Percentiles rank a stretch among this genome's conserved stretches.
phyloP scores from a whole-genome alignment of 37 sponge, comb jelly and placozoan genomes.

The Cladorhizidae sp. region DNA sequence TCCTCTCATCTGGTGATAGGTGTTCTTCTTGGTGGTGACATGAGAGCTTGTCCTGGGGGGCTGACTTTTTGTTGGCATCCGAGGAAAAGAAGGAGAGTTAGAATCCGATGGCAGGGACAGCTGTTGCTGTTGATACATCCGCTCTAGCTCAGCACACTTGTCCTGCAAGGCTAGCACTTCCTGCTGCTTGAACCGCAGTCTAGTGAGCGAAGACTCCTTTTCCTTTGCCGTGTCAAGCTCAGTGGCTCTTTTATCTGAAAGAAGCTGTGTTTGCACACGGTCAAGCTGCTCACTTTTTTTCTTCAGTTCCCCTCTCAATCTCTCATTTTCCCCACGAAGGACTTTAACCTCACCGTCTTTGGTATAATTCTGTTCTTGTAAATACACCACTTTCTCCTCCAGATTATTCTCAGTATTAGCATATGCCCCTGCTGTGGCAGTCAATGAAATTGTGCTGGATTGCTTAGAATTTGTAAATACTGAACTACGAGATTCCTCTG shows the following conservation, averaged over 20 bases:
- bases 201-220: constrained; percentile 16
- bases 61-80: neutral
- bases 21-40: neutral
- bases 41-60: neutral
- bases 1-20: neutral
- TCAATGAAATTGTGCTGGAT: neutral
- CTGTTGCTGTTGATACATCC: neutral
- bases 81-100: neutral
- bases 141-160: constrained; percentile 2
- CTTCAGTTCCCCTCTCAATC: constrained; percentile 43
- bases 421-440: neutral
- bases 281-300: constrained; percentile 33
- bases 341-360: constrained; percentile 61
- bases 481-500: no score
- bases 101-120: neutral
- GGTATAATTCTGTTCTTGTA: constrained; percentile 38
- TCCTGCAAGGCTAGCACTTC: constrained; percentile 25
- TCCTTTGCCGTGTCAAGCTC: constrained; percentile 4
- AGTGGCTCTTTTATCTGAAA: constrained; percentile 5
- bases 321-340: constrained; percentile 49
- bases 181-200: constrained; percentile 38
- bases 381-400: constrained; percentile 13
- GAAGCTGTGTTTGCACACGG: constrained; percentile 23
- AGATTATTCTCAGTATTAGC: neutral
- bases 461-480: no score